These are phyloP conservation scores for Itoplectis maculator DNA, from an alignment of 2,888 invertebrate genomes.

Conservation along the genomic window DNA sequence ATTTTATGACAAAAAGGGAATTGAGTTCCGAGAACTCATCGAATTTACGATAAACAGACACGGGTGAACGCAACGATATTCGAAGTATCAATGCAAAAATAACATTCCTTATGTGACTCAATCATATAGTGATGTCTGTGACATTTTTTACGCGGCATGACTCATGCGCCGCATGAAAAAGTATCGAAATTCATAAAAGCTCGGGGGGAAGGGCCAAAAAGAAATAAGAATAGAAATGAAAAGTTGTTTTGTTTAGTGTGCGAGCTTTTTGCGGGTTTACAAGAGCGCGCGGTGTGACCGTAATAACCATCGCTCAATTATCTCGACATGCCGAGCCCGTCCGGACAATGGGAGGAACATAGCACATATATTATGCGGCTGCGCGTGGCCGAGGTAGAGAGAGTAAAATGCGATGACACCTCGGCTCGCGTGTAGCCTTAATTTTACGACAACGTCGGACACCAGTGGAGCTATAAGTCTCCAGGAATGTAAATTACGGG, in stretches of 20 bases:
- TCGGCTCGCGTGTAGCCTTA: constrained; percentile 16
- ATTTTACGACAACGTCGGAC: constrained; percentile 1
- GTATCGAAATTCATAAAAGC: not conserved
- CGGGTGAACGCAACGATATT: no score
- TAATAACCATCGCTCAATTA: constrained; percentile 52
- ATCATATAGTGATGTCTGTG: not conserved
- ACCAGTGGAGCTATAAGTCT: not conserved
- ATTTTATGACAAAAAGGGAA: no score
- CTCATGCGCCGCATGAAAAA: not conserved
- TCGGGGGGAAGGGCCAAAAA: no score
- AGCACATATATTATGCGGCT: constrained; percentile 23
- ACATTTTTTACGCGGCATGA: not conserved
- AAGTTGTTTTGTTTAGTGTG: constrained; percentile 20
- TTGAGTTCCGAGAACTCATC: no score
- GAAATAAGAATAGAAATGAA: not conserved
- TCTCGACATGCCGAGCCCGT: constrained; percentile 42
- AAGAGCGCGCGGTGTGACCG: constrained; percentile 26
- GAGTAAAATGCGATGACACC: constrained; percentile 17
- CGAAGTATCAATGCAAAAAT: not conserved
- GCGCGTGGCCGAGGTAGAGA: not conserved
- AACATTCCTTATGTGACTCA: not conserved
- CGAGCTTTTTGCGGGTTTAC: constrained; percentile 26
- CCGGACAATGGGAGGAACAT: constrained; percentile 36
- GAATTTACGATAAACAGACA: no score
- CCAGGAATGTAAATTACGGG: not conserved